phyloP scores from a whole-genome alignment of 2,888 invertebrate species.

The Agonum fuliginosum region DNA sequence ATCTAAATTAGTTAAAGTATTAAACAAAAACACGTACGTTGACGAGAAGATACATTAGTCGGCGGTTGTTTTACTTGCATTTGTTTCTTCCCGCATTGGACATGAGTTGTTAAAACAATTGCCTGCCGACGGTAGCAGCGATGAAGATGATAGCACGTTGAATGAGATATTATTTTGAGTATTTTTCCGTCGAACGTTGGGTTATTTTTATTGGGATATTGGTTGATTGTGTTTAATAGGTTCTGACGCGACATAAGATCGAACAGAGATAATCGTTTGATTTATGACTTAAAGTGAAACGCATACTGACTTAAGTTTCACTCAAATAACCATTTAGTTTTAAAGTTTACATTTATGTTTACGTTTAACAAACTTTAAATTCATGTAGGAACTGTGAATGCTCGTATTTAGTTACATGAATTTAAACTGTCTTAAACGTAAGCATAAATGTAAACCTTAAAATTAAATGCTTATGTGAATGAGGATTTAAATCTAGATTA shows the following conservation, averaged over 20 bases:
- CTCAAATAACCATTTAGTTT: no score
- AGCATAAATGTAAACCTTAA: no score
- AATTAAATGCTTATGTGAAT: no score
- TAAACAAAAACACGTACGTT: constrained; percentile 36
- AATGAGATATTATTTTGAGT: constrained; percentile 28
- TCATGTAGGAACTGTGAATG: no score
- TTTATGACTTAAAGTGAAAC: constrained; percentile 14
- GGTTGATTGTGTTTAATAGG: constrained; percentile 30
- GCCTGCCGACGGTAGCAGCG: constrained; percentile 21
- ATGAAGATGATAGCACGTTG: constrained; percentile 10
- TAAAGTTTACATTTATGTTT: no score
- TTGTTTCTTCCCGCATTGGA: background rate
- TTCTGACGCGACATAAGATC: constrained; percentile 29
- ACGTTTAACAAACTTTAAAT: no score
- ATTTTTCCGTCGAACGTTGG: background rate
- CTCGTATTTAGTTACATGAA: no score
- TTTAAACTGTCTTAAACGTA: no score
- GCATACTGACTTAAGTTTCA: constrained; percentile 7
- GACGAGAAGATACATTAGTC: constrained; percentile 28
- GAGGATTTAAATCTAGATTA: constrained; percentile 17
- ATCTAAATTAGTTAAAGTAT: constrained; percentile 49
- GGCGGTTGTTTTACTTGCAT: constrained; percentile 18
- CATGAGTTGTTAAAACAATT: constrained; percentile 42
- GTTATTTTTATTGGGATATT: constrained; percentile 36
- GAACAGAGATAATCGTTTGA: constrained; percentile 26